Conservation (phyloP, 1,140 invertebrate species). For the Lordiphosa mommai region DNA sequence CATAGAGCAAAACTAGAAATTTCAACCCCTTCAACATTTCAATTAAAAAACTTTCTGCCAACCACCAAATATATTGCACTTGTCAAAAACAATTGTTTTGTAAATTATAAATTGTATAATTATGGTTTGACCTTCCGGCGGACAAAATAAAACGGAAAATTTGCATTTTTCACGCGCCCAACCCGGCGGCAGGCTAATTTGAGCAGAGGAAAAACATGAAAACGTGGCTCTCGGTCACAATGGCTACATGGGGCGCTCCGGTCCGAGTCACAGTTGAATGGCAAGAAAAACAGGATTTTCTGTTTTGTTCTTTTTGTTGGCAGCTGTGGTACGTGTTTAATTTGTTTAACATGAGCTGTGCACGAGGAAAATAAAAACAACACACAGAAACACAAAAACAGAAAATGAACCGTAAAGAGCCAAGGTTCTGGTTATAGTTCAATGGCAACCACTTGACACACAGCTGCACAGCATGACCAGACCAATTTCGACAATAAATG, state of each 20-base stretch:
- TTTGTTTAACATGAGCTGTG: constrained; percentile 56
- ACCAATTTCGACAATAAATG: constrained; percentile 2
- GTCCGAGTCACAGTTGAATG: constrained; percentile 16
- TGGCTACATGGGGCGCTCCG: constrained; percentile 12
- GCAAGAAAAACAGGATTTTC: constrained; percentile 43
- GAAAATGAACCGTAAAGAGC: constrained; percentile 2
- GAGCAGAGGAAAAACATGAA: constrained; percentile 20
- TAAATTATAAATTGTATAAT: constrained; percentile 67
- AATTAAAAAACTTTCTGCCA: constrained; percentile 61
- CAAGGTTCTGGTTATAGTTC: constrained; percentile 18
- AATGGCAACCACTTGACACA: constrained; percentile 45
- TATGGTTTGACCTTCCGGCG: constrained; percentile 58
- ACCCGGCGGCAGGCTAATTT: constrained; percentile 42
- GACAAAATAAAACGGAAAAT: constrained; percentile 24
- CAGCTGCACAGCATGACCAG: constrained; percentile 7
- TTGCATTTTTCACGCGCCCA: constrained; percentile 54
- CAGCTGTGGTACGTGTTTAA: constrained; percentile 50
- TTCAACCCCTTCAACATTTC: constrained; percentile 29
- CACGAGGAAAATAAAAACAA: constrained; percentile 1
- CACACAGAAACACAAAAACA: constrained; percentile 2
- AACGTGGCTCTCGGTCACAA: constrained; percentile 33
- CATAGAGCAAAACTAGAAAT: neutral
- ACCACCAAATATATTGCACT: constrained; percentile 43
- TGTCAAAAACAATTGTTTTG: constrained; percentile 72
- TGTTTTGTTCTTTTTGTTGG: constrained; percentile 2